Percentiles rank a stretch among this genome's conserved stretches.
These are phyloP conservation scores for Cetonia aurata DNA, from an alignment of 2,888 invertebrate species.

Conservation along the genomic window DNA sequence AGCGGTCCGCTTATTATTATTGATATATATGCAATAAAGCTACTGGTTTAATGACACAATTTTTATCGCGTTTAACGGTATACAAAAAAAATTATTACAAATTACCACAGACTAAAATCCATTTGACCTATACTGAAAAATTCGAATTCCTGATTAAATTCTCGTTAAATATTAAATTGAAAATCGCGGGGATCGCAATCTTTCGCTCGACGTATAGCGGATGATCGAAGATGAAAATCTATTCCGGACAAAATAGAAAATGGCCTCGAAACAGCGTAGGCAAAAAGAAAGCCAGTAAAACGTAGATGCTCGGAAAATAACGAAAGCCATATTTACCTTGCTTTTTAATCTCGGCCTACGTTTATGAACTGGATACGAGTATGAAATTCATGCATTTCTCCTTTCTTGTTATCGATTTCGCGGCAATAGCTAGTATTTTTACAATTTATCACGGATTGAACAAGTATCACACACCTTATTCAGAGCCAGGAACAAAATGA, in stretches of 20 bases:
- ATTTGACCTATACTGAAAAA: slow-evolving; percentile 21
- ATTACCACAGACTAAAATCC: slow-evolving; percentile 1
- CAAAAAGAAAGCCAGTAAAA: slow-evolving; percentile 46
- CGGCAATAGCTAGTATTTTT: slow-evolving; percentile 46
- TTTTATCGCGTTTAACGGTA: slow-evolving; percentile 35
- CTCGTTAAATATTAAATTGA: background rate
- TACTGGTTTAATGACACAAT: slow-evolving; percentile 32
- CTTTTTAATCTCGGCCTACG: slow-evolving; percentile 48
- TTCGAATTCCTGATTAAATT: slow-evolving; percentile 8
- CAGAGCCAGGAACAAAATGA: slow-evolving; percentile 52
- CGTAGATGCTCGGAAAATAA: slow-evolving; percentile 38
- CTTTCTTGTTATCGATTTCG: slow-evolving; percentile 41
- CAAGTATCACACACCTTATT: slow-evolving; percentile 51
- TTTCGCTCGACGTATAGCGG: slow-evolving; percentile 27
- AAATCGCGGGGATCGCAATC: slow-evolving; percentile 9
- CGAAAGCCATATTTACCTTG: slow-evolving; percentile 48
- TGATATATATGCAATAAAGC: slow-evolving; percentile 26
- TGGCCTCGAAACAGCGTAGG: slow-evolving; percentile 49
- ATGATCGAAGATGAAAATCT: slow-evolving; percentile 45
- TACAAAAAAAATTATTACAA: slow-evolving; percentile 24
- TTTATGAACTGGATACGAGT: slow-evolving; percentile 47
- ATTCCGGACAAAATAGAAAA: slow-evolving; percentile 44
- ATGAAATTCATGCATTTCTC: slow-evolving; percentile 50
- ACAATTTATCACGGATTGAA: slow-evolving; percentile 50
- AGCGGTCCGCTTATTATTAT: slow-evolving; percentile 28